These are phyloP conservation scores for Alcedo quadribrachys DNA, from an alignment of 2,797 vertebrate genomes.

Conservation along the genomic window DNA sequence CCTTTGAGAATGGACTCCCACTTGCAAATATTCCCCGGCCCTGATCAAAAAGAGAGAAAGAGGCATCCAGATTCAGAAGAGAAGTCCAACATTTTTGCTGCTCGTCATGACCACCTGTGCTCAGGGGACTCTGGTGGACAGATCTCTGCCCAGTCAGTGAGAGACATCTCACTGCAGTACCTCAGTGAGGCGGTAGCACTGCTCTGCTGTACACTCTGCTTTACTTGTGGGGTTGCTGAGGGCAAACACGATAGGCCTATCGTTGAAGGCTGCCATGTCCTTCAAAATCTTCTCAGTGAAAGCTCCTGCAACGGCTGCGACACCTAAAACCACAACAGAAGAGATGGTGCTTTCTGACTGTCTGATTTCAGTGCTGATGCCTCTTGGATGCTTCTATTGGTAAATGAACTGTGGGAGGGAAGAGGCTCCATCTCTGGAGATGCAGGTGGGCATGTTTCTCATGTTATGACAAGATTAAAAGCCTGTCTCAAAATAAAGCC, in stretches of 20 bases:
- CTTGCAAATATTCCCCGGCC: constrained; percentile 95
- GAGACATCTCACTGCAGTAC: constrained; percentile 35
- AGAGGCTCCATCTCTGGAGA: neutral
- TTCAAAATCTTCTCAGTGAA: constrained; percentile 94
- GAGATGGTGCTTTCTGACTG: neutral
- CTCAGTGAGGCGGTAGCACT: constrained; percentile 94
- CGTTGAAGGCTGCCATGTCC: constrained; percentile 93
- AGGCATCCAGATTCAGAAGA: neutral
- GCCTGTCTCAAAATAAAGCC: neutral
- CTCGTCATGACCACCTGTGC: neutral
- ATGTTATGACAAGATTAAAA: neutral
- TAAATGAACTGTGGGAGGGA: neutral
- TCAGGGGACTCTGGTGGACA: neutral
- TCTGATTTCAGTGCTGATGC: neutral
- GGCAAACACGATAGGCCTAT: constrained; percentile 94
- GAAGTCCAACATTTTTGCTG: neutral
- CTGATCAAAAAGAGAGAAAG: constrained; percentile 72
- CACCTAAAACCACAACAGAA: constrained; percentile 79
- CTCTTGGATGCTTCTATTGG: rapidly evolving
- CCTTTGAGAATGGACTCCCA: constrained; percentile 93
- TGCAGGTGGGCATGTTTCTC: neutral
- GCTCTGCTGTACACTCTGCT: constrained; percentile 96
- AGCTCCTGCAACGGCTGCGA: constrained; percentile 91
- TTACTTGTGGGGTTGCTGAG: constrained; percentile 99
- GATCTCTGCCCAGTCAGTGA: neutral